A percentile compares a stretch with the other conserved stretches of the same genome.
phyloP scores from a whole-genome alignment of 2,113 vertebrate genomes.

The Pterophyllum scalare region DNA sequence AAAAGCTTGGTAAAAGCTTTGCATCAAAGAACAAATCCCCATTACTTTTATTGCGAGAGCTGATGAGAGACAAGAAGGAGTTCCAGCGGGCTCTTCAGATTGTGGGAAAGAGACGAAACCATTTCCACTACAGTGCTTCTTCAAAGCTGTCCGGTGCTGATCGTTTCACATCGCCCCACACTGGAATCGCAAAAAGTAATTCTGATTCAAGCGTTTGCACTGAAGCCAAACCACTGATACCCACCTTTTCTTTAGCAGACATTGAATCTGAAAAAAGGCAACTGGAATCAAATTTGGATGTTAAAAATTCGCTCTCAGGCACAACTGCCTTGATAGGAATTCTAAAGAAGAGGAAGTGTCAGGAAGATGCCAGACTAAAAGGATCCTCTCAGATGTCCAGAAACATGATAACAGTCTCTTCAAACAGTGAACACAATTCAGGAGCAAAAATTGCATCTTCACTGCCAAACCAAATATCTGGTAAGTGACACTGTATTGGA shows the following conservation, averaged over 20 bases:
- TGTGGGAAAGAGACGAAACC: conserved; percentile 89
- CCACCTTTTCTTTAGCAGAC: conserved; percentile 78
- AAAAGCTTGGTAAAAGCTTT: conserved; percentile 92
- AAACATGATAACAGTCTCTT: conserved; percentile 87
- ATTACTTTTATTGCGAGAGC: conserved; percentile 90
- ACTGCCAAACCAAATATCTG: conserved; percentile 89
- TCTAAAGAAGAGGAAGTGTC: conserved; percentile 93
- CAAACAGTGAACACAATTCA: conserved; percentile 87
- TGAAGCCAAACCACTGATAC: conserved; percentile 86
- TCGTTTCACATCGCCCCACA: conserved; percentile 35
- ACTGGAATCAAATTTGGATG: conserved; percentile 84
- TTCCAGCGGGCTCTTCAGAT: conserved; percentile 92
- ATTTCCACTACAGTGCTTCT: conserved; percentile 75
- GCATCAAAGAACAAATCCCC: conserved; percentile 92
- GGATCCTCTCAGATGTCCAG: conserved; percentile 87
- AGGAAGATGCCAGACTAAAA: conserved; percentile 89
- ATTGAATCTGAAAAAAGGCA: conserved; percentile 85
- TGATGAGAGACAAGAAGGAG: conserved; percentile 97
- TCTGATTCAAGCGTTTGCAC: conserved; percentile 86
- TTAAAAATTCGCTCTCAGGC: conserved; percentile 86
- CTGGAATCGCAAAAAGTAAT: conserved; percentile 74
- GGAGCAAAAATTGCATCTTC: conserved; percentile 86
- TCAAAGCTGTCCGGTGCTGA: conserved; percentile 60
- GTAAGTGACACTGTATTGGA: conserved; percentile 78
- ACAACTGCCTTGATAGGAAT: conserved; percentile 95